Evolutionary conservation across 2,888 invertebrate genomes (phyloP).

Genomic region (Eupsilia transversa): DNA sequence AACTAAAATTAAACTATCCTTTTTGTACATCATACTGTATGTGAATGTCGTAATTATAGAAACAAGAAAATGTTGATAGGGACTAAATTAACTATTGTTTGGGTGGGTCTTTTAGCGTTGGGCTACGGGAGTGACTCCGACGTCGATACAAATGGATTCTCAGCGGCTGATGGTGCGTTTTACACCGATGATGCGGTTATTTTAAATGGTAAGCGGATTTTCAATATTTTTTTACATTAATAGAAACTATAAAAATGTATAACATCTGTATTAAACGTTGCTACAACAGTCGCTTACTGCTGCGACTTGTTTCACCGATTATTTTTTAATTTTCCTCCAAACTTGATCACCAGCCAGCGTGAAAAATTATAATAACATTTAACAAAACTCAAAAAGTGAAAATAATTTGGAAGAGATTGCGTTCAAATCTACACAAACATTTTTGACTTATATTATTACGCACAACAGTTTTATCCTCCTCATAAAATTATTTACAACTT

Average conservation of each 20-base stretch:
- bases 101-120: conserved; percentile 76
- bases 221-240: neutral
- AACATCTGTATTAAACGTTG: neutral
- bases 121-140: conserved; percentile 80
- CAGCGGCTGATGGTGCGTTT: conserved; percentile 82
- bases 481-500: neutral
- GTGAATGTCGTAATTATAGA: conserved; percentile 75
- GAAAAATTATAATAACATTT: neutral
- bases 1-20: conserved; percentile 48
- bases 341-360: conserved; percentile 2
- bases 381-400: neutral
- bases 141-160: conserved; percentile 79
- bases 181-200: conserved; percentile 88
- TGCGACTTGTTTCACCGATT: neutral
- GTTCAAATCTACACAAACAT: neutral
- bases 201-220: conserved; percentile 84
- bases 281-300: neutral
- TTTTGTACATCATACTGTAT: conserved; percentile 60
- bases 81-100: conserved; percentile 77
- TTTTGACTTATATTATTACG: neutral
- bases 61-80: conserved; percentile 76
- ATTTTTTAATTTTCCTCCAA: neutral
- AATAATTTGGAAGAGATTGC: neutral
- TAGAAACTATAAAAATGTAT: neutral
- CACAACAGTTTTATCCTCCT: neutral